Conservation (phyloP, 1,140 invertebrate species). For the Cydia amplana region DNA sequence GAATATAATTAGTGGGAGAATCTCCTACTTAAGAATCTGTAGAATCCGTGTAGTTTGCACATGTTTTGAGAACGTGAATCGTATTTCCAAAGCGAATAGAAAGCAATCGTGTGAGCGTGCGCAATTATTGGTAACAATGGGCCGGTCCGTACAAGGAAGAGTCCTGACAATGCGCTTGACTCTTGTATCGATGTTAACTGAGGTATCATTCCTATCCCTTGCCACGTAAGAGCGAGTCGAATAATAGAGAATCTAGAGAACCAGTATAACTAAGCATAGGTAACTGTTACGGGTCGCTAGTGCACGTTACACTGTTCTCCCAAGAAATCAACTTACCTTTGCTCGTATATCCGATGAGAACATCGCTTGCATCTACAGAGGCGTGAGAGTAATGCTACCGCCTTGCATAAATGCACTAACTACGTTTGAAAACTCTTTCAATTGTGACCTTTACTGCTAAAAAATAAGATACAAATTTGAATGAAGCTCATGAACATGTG, state of each 20-base stretch:
- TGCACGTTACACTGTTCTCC: neutral
- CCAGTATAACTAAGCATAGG: neutral
- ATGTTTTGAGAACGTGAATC: constrained; percentile 34
- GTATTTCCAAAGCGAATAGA: constrained; percentile 36
- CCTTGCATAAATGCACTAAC: neutral
- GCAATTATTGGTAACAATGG: constrained; percentile 42
- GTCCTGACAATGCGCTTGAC: constrained; percentile 20
- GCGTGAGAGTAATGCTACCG: neutral
- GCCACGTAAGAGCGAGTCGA: neutral
- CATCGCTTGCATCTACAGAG: neutral
- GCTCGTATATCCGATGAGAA: neutral
- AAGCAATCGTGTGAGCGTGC: constrained; percentile 38
- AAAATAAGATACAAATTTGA: neutral
- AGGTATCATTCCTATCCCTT: neutral
- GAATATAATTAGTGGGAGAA: neutral
- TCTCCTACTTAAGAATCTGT: neutral
- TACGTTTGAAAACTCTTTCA: neutral
- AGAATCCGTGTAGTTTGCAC: neutral
- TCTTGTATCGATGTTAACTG: constrained; percentile 24
- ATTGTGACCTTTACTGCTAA: neutral
- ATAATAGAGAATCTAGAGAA: neutral
- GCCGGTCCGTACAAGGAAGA: constrained; percentile 25
- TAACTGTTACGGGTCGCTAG: neutral
- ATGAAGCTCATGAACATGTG: neutral
- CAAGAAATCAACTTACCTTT: neutral